Evolutionary conservation across 2,113 vertebrate species (phyloP).

Genomic region (Spea bombifrons): DNA sequence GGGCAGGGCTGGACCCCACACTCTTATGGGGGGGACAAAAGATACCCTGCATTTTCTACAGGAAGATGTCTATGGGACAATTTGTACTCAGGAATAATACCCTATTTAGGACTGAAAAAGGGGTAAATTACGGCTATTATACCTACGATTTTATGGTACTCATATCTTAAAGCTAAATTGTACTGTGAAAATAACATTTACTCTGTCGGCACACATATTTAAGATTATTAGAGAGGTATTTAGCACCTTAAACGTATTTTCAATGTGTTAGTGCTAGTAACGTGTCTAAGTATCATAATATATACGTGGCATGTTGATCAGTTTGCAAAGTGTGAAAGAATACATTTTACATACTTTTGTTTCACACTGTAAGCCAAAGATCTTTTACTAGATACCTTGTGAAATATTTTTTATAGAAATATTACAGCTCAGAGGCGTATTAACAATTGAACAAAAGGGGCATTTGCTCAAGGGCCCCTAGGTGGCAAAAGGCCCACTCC

Average conservation of each 20-base stretch:
- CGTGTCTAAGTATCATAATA: conserved; percentile 23
- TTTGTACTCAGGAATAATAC: too few relatives aligned
- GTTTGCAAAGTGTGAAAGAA: conserved; percentile 35
- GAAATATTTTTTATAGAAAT: not conserved
- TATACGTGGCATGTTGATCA: conserved; percentile 16
- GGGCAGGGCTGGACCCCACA: too few relatives aligned
- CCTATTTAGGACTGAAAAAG: too few relatives aligned
- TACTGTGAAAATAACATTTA: conserved; percentile 28
- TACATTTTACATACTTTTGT: conserved; percentile 19
- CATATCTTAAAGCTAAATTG: conserved; percentile 20
- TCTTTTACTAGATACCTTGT: not conserved
- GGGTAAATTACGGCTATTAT: too few relatives aligned
- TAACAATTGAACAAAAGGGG: too few relatives aligned
- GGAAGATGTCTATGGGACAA: too few relatives aligned
- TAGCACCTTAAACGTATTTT: conserved; percentile 33
- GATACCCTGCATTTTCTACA: too few relatives aligned
- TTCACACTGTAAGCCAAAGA: not conserved
- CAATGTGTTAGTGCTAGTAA: conserved; percentile 7
- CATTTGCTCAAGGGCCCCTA: too few relatives aligned
- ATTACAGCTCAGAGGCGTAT: not conserved
- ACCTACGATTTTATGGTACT: not conserved
- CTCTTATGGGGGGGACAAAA: too few relatives aligned
- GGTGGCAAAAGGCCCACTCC: too few relatives aligned
- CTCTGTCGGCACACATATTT: conserved; percentile 27
- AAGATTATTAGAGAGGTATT: conserved; percentile 1